These are phyloP conservation scores for Eupelmus urozonus DNA, from an alignment of 2,888 invertebrate genomes.

Conservation along the genomic window DNA sequence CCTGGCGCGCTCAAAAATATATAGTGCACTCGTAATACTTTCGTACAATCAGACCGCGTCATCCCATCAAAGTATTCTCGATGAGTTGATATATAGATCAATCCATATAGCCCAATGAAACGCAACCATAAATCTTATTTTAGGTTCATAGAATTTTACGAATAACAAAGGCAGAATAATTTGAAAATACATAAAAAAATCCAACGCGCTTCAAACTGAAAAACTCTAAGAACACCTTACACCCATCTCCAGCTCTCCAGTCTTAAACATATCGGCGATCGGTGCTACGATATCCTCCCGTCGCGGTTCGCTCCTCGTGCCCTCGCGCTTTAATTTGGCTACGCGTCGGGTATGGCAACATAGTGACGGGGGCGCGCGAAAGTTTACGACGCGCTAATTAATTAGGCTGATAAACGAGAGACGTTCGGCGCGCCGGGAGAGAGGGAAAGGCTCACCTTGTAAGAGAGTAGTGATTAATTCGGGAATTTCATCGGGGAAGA, in stretches of 20 bases:
- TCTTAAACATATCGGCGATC: not conserved
- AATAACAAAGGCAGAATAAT: no score
- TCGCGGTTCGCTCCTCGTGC: not conserved
- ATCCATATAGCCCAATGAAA: no score
- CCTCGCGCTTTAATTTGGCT: slow-evolving; percentile 44
- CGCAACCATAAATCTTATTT: no score
- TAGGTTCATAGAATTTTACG: no score
- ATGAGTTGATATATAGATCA: no score
- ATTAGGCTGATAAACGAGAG: slow-evolving; percentile 69
- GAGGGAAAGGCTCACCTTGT: slow-evolving; percentile 11
- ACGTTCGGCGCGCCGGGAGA: slow-evolving; percentile 55
- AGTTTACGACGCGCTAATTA: slow-evolving; percentile 70
- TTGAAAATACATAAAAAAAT: no score
- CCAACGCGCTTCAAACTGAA: not conserved
- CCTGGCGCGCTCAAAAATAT: not conserved
- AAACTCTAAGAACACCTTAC: not conserved
- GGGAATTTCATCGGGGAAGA: slow-evolving; percentile 59
- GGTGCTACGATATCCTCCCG: not conserved
- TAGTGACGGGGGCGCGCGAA: slow-evolving; percentile 59
- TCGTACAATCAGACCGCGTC: no score
- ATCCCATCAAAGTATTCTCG: no score
- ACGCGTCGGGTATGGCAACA: no score
- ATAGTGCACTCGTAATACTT: no score
- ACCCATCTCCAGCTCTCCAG: not conserved
- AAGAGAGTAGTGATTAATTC: slow-evolving; percentile 53